Conservation (phyloP, 2,797 vertebrate species). For the Lycodopsis pacificus region DNA sequence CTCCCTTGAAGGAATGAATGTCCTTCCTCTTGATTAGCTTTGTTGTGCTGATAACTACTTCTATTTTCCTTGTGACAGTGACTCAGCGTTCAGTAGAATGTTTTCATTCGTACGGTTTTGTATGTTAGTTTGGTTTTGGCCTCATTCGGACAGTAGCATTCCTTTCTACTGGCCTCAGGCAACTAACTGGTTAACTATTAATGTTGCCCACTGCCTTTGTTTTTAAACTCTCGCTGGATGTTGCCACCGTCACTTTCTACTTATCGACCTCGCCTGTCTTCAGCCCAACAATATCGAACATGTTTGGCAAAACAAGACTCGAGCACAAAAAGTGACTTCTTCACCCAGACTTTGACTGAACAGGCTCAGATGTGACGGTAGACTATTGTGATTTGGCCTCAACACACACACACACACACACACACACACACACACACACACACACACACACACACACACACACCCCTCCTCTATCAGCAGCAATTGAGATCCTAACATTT, state of each 20-base stretch:
- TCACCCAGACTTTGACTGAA: background rate
- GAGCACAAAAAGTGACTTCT: background rate
- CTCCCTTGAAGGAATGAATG: background rate
- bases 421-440: background rate
- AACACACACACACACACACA: background rate
- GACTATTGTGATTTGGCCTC: background rate
- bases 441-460: background rate
- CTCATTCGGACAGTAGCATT: background rate
- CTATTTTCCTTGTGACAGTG: slow-evolving; percentile 1
- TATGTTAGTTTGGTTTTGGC: background rate
- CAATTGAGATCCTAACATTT: slow-evolving; percentile 41
- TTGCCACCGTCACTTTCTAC: slow-evolving; percentile 4
- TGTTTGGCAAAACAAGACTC: background rate
- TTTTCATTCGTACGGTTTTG: background rate
- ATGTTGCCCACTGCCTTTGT: background rate
- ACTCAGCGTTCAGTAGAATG: slow-evolving; percentile 4
- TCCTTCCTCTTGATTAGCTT: slow-evolving; percentile 12
- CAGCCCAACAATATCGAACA: background rate
- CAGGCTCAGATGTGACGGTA: background rate
- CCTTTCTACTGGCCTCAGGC: background rate
- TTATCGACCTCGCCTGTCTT: background rate
- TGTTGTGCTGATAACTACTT: background rate
- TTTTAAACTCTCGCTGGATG: slow-evolving; percentile 13
- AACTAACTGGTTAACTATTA: background rate
- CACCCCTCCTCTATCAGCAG: background rate